Base-by-base conservation (phyloP, 2,888 invertebrate genomes). In the Gandaritis pyraliata region DNA sequence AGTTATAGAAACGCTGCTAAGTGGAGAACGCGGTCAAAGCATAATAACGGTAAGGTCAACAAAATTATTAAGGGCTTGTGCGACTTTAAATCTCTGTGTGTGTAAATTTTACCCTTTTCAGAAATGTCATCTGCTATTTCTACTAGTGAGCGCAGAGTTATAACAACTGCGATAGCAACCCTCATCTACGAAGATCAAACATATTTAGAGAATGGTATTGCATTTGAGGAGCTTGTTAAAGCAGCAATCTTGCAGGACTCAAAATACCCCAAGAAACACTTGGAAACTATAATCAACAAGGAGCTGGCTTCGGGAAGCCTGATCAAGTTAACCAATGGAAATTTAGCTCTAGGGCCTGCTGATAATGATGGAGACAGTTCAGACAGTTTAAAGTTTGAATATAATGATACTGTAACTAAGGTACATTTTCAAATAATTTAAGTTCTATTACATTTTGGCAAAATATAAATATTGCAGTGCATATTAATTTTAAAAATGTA, bases 1-100 rank as follows among this genome's bases (percentile, higher is more conserved):
- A 96, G 96, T 89, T 97, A 97, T 82, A 93, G 97, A 75, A 96
- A 96, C 90, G 96, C 96, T 50, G 95, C 95, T 53, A 96, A 94
- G 92, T 95, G 94, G 94, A 94, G 88, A 76, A 90, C 83, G 77
- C 90, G 83, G 73, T 79, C 83, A 63, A 80, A 80, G 60, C 76
- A 76, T 66, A 83, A 77, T 72, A 84, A 81, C 76, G 83, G 89
- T 89, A 80, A 86, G 88, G 78, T 69, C n/a, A 65, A 63, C 58
- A 49, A 43, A 49, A 43, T 10, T 39, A 47, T 29, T 43, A 12
- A 33, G 13, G 15, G 36, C 36, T 57, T 10, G 46, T 15, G 13
- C 23, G 43, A 18, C 38, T 43, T 48, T n/a, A 55, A 15, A 48
- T 53, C 29, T 46, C 11, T 50, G 8, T 45, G 57, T 58, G 36